Base-by-base conservation (phyloP, 2,797 vertebrate species). In the Microtus obscurus region DNA sequence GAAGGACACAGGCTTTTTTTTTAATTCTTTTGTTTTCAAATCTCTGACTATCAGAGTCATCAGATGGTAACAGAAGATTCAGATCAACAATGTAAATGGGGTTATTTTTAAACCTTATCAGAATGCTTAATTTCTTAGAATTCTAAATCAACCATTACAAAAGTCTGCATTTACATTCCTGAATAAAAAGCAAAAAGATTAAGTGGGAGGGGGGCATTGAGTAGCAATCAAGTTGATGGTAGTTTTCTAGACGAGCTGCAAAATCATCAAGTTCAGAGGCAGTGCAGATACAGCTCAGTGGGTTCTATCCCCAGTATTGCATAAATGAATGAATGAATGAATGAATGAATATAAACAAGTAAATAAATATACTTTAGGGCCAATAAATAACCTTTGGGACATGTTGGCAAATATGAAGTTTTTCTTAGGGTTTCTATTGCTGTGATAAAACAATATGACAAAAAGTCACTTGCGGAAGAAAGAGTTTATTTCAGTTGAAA, bases 21-120 rank as follows among this genome's bases (percentile, higher is more conserved):
- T 40, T 40, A 40, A 40, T 73, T 56, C 48, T 56, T 85, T 53
- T 56, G 25, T 56, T 56, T 56, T 40, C 67, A 87, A n/a, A 37
- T 29, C n/a, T 73, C 48, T 29, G 65, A 16, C 6, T 29, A 21
- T 25, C 48, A 40, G 8, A 53, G 5, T 37, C 48, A 73, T 56
- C 48, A 73, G 25, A 73, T 17, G 21, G 23, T 37, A 63, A 71
- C 7, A 87, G 14, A n/a, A 27, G n/a, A 71, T 40, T 87, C n/a
- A 56, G 67, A 87, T 53, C 67, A 87, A 87, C 45, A 87, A 73
- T 73, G 85, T 73, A 88, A 76, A 86, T 71, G 12, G 10, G 27
- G 31, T 88, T 74, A 48, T 77, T 79, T 79, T 95, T 86, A 93
- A 82, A 83, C 6, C 40, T 83, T 77, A 37, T 31, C 10, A 90